These are phyloP conservation scores for Pelodytes ibericus DNA, from an alignment of 2,797 vertebrate species.

Conservation along the genomic window DNA sequence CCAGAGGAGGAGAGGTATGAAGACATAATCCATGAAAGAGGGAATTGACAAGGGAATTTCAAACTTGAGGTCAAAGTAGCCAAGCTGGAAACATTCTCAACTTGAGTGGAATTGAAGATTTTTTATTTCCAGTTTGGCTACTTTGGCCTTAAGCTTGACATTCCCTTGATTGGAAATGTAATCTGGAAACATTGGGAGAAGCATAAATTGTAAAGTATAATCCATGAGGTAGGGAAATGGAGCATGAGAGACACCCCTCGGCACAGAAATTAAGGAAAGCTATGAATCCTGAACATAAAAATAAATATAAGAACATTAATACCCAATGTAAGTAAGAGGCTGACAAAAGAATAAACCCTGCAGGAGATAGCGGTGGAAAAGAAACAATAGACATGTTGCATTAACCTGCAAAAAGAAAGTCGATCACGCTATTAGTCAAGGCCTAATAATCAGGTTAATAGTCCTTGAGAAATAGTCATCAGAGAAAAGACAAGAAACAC, in stretches of 20 bases:
- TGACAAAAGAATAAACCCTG: conserved; percentile 31
- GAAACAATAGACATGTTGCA: conserved; percentile 20
- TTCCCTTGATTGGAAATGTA: no score
- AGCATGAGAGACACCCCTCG: neutral
- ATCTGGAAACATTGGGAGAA: no score
- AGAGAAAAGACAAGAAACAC: conserved; percentile 1
- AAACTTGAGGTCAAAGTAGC: no score
- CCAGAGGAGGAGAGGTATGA: no score
- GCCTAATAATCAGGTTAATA: conserved; percentile 36
- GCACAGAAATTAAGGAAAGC: neutral
- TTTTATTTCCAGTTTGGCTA: no score
- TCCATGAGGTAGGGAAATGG: neutral
- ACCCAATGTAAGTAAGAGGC: conserved; percentile 28
- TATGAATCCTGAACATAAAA: neutral
- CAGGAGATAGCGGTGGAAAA: conserved; percentile 5
- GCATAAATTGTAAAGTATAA: no score
- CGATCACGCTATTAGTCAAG: conserved; percentile 27
- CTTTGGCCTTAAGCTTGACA: no score
- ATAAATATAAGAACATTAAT: neutral
- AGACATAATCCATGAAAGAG: no score
- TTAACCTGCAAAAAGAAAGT: conserved; percentile 29
- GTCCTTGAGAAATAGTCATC: conserved; percentile 26
- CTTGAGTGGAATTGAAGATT: no score
- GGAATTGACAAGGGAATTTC: no score
- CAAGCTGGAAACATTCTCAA: no score